phyloP scores from a whole-genome alignment of 2,888 invertebrate species.

The Chymomyza fuscimana region DNA sequence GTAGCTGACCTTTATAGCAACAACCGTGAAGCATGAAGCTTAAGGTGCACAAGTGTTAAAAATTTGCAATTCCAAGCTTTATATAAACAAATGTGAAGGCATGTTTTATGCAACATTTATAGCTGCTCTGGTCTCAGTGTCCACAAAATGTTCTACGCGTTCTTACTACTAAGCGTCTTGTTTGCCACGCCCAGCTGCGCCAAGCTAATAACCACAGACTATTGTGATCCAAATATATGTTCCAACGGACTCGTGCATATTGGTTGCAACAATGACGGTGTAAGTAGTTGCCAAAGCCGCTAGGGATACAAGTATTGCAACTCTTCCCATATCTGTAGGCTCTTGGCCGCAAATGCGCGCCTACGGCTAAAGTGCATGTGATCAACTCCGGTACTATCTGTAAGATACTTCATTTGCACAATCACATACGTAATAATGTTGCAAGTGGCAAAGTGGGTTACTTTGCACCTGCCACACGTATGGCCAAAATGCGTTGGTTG shows the following conservation, averaged over 20 bases:
- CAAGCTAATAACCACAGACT: not conserved
- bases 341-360: not conserved
- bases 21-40: not conserved
- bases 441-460: not conserved
- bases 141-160: not conserved
- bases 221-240: not conserved
- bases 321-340: not conserved
- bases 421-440: not conserved
- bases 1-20: not conserved
- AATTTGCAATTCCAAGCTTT: not conserved
- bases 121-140: not conserved
- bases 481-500: conserved; percentile 41
- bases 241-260: not conserved
- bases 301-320: not conserved
- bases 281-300: not conserved
- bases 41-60: not conserved
- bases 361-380: not conserved
- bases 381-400: not conserved
- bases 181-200: not conserved
- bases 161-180: not conserved
- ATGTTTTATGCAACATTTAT: not conserved
- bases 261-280: not conserved
- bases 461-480: conserved; percentile 34
- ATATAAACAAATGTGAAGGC: not conserved
- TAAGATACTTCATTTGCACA: not conserved